Conservation (phyloP, 1,140 invertebrate genomes). For the Drosophila virilis region DNA sequence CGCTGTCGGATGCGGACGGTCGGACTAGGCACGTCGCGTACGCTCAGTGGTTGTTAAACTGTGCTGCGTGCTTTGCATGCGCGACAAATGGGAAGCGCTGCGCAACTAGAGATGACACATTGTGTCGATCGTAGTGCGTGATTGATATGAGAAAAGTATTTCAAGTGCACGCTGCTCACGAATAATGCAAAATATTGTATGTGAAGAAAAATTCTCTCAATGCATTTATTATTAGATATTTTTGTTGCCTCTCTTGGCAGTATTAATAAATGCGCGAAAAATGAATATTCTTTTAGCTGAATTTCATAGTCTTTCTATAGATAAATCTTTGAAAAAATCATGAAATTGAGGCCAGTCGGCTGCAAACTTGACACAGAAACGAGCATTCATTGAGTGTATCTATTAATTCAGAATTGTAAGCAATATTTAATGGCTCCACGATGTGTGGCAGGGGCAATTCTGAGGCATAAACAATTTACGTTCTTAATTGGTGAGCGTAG, state of each 20-base stretch:
- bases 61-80: slow-evolving; percentile 59
- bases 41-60: slow-evolving; percentile 62
- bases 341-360: slow-evolving; percentile 57
- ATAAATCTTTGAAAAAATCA: slow-evolving; percentile 9
- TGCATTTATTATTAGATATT: background rate
- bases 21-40: slow-evolving; percentile 35
- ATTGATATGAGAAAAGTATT: background rate
- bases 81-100: slow-evolving; percentile 29
- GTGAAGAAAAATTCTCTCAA: background rate
- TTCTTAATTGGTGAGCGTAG: slow-evolving; percentile 57
- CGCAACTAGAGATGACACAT: slow-evolving; percentile 28
- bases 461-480: slow-evolving; percentile 46
- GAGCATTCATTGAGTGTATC: slow-evolving; percentile 57
- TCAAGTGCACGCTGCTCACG: background rate
- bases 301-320: slow-evolving; percentile 38
- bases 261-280: slow-evolving; percentile 11
- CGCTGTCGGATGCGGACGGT: slow-evolving; percentile 44
- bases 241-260: background rate
- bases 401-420: slow-evolving; percentile 71
- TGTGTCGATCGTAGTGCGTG: background rate
- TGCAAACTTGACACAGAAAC: slow-evolving; percentile 71
- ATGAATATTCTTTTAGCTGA: slow-evolving; percentile 11
- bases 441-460: slow-evolving; percentile 23
- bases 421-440: slow-evolving; percentile 61
- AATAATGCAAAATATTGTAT: background rate